Evolutionary conservation across 2,888 invertebrate genomes (phyloP), one percentile per base, ranked within the genome.

Genomic region (Crossocerus cetratus): DNA sequence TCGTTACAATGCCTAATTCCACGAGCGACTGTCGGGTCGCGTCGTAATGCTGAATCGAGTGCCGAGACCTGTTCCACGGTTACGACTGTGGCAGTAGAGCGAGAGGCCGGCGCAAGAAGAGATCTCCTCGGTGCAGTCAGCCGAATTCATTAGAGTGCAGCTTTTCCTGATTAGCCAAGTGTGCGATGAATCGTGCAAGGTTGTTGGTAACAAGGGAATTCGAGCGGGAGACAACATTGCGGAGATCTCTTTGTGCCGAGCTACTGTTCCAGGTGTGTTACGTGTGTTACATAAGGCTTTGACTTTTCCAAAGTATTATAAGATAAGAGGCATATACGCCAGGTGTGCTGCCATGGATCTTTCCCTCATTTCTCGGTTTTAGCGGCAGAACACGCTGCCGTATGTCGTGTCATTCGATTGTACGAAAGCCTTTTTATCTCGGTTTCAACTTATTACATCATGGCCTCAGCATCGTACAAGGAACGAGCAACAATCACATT

Each of bases 311-410:
- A 76, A 68, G 63, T 57, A 69, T 42, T 56, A 66, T 32, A 61
- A 75, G 71, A 77, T 32, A 75, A 75, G 74, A 77, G 69, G 21
- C 56, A 83, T n/a, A n/a, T n/a, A 76, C 74, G 75, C 77, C 81
- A 82, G 81, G 83, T 86, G 86, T 83, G 84, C 84, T 83, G 83
- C 83, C 85, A 86, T 87, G 87, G 85, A 86, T 81, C 84, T 81
- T 77, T 81, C 80, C 75, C 76, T 79, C 74, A 80, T 77, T 79
- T 76, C 80, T 77, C 77, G 78, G 69, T 80, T 78, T 67, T 72
- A 73, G 71, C 71, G 73, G 76, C 58, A 72, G 69, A 65, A 77
- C 79, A 75, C 65, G 72, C 72, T 70, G 69, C 73, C 78, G 71
- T 76, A 73, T 71, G 67, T 75, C 60, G 42, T 18, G 60, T 69